Percentiles rank a stretch among this genome's conserved stretches.
Evolutionary conservation across 2,113 vertebrate species (phyloP).

Genomic region (Spheniscus mendiculus): DNA sequence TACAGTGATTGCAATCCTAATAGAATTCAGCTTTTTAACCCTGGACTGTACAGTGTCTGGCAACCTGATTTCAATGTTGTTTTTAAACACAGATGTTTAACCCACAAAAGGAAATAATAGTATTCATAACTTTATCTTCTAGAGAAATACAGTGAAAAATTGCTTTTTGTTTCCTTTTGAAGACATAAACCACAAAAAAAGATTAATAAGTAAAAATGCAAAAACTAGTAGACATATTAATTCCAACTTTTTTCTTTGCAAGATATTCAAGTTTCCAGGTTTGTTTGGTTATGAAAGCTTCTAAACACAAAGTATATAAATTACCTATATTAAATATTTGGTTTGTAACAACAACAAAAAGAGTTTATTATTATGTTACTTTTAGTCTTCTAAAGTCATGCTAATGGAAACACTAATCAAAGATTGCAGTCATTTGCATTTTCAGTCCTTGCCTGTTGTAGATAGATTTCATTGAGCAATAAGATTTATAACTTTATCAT

Average conservation of each 20-base stretch:
- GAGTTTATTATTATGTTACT: background rate
- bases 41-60: background rate
- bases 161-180: background rate
- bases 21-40: background rate
- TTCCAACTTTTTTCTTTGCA: background rate
- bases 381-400: background rate
- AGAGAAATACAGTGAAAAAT: background rate
- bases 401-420: conserved; percentile 15
- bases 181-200: background rate
- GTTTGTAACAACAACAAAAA: background rate
- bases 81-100: background rate
- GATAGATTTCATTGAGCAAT: background rate
- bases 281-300: background rate
- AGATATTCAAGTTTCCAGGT: background rate
- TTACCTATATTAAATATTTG: background rate
- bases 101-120: background rate
- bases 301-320: background rate
- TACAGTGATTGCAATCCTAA: background rate
- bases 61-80: background rate
- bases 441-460: background rate
- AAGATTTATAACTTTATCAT: background rate
- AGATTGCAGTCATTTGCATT: background rate
- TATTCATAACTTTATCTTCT: background rate
- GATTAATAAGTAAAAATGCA: background rate
- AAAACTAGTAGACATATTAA: background rate